Percentiles rank a stretch among this genome's conserved stretches.
Evolutionary conservation across 2,888 invertebrate species (phyloP).

Genomic region (Yponomeuta sedellus): DNA sequence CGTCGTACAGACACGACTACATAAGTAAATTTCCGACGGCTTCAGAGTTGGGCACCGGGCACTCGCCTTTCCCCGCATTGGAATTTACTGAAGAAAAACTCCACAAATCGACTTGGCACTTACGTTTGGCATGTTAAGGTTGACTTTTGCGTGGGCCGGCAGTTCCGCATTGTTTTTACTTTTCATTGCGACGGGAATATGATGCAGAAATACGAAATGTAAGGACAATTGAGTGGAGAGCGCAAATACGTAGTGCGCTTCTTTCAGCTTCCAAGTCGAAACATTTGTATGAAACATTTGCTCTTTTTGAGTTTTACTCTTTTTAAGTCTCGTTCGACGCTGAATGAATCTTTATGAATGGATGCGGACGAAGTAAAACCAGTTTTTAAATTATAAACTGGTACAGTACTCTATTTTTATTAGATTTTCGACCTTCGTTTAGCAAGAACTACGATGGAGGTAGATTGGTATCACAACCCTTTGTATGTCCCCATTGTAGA

Average conservation of each 20-base stretch:
- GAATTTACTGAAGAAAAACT: conserved; percentile 46
- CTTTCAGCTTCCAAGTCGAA: neutral
- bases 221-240: conserved; percentile 66
- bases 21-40: neutral
- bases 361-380: neutral
- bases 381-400: neutral
- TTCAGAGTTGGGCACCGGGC: conserved; percentile 28
- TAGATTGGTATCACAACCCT: too few species aligned
- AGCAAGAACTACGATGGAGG: too few species aligned
- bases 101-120: conserved; percentile 25
- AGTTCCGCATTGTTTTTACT: conserved; percentile 64
- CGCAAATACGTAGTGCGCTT: conserved; percentile 51
- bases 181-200: conserved; percentile 69
- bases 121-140: conserved; percentile 26
- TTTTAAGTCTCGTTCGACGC: neutral
- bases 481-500: too few species aligned
- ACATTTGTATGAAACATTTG: neutral
- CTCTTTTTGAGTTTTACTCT: neutral
- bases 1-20: too few species aligned
- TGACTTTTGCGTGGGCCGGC: conserved; percentile 18
- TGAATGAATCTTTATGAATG: neutral
- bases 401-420: too few species aligned
- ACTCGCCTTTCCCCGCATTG: conserved; percentile 64
- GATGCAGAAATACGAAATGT: conserved; percentile 73
- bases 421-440: too few species aligned